Evolutionary conservation across 2,113 vertebrate genomes (phyloP).

Genomic region (Seriola quinqueradiata): DNA sequence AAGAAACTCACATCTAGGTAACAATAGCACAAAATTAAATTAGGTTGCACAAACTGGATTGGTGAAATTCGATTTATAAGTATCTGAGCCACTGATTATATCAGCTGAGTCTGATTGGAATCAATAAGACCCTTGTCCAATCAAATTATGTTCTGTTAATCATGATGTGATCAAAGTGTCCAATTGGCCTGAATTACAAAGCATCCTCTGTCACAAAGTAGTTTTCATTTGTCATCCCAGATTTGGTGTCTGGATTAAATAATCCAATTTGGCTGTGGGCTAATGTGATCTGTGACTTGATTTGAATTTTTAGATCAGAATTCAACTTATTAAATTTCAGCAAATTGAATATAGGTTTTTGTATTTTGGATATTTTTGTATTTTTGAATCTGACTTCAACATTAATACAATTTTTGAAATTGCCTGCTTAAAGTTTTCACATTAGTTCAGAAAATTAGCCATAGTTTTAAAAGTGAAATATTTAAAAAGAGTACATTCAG

Average conservation of each 20-base stretch:
- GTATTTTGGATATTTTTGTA: constrained; percentile 2
- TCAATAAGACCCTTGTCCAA: neutral
- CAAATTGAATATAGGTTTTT: neutral
- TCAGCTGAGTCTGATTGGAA: neutral
- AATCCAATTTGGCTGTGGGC: neutral
- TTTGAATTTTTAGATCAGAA: neutral
- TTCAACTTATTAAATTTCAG: neutral
- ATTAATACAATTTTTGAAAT: neutral
- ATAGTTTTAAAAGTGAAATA: neutral
- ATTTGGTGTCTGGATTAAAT: neutral
- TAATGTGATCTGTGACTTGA: neutral
- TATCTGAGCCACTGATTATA: neutral
- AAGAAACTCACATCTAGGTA: neutral
- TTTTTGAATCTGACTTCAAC: neutral
- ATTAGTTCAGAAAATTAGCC: neutral
- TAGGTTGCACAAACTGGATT: neutral
- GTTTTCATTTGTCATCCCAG: neutral
- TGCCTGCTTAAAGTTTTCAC: neutral
- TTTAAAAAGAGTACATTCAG: neutral
- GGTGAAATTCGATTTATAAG: neutral
- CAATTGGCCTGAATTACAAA: neutral
- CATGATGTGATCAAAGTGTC: neutral
- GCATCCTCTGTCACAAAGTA: neutral
- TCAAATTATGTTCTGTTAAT: neutral
- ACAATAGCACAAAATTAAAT: neutral